Evolutionary conservation across 2,888 invertebrate species (phyloP).

Genomic region (Ophion obscuratus): DNA sequence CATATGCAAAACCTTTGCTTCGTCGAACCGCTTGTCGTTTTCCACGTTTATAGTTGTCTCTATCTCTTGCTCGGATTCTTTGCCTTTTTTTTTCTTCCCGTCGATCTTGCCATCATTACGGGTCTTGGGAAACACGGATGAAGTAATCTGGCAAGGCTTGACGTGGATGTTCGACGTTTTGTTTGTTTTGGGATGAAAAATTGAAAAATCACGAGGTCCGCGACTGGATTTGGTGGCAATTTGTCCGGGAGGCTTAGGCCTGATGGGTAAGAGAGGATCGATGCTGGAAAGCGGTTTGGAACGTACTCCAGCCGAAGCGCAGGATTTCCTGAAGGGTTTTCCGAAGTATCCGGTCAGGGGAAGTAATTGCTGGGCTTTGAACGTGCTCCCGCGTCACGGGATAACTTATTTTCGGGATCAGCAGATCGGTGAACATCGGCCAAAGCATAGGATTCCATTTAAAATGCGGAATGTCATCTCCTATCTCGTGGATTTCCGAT

Average conservation of each 20-base stretch:
- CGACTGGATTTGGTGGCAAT: neutral
- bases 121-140: neutral
- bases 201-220: neutral
- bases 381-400: neutral
- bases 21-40: constrained; percentile 63
- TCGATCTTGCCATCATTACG: neutral
- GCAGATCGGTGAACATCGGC: neutral
- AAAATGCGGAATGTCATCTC: too few relatives aligned
- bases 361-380: constrained; percentile 12
- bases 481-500: too few relatives aligned
- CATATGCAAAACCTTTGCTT: constrained; percentile 71
- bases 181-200: neutral
- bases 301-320: neutral
- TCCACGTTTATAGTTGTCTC: neutral
- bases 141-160: too few relatives aligned
- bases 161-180: too few relatives aligned
- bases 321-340: neutral
- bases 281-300: constrained; percentile 18
- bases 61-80: neutral
- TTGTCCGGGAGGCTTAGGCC: neutral
- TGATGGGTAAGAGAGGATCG: constrained; percentile 2
- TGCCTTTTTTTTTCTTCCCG: neutral
- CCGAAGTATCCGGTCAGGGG: constrained; percentile 2
- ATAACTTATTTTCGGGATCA: constrained; percentile 3
- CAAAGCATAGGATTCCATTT: too few relatives aligned